phyloP scores from a whole-genome alignment of 2,888 invertebrate species.

The Adela reaumurella region DNA sequence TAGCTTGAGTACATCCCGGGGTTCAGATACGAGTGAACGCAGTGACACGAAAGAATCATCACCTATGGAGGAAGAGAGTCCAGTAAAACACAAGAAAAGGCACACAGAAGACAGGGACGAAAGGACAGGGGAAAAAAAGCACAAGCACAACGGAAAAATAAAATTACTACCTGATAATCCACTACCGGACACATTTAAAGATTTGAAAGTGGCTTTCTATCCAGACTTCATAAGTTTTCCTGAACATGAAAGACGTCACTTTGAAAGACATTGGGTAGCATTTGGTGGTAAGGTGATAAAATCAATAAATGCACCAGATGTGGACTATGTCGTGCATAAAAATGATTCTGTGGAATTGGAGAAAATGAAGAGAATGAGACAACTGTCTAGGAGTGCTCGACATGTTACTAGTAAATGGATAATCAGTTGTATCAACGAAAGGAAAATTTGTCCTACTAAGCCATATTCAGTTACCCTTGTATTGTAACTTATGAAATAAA shows the following conservation, averaged over 20 bases:
- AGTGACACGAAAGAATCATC: conserved; percentile 8
- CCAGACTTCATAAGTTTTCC: conserved; percentile 43
- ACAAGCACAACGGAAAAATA: conserved; percentile 7
- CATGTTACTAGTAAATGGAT: conserved; percentile 42
- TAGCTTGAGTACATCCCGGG: conserved; percentile 11
- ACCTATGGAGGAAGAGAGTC: conserved; percentile 7
- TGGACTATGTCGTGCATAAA: conserved; percentile 36
- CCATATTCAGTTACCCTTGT: conserved; percentile 29
- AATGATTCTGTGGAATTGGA: conserved; percentile 22
- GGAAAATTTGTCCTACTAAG: conserved; percentile 26
- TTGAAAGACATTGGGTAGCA: conserved; percentile 63
- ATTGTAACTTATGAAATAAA: too few species aligned
- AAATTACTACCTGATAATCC: conserved; percentile 27
- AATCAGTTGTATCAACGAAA: conserved; percentile 32
- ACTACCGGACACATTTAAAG: conserved; percentile 31
- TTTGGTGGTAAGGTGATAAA: conserved; percentile 52
- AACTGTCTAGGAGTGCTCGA: conserved; percentile 21
- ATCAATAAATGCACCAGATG: conserved; percentile 26
- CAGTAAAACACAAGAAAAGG: too few species aligned
- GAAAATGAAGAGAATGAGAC: conserved; percentile 26
- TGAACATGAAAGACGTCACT: conserved; percentile 29
- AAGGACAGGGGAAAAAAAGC: too few species aligned
- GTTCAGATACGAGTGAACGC: conserved; percentile 5
- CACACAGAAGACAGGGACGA: too few species aligned
- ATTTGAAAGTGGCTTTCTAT: conserved; percentile 36